Conservation (phyloP, 2,113 vertebrate genomes). For the Melozone crissalis region DNA sequence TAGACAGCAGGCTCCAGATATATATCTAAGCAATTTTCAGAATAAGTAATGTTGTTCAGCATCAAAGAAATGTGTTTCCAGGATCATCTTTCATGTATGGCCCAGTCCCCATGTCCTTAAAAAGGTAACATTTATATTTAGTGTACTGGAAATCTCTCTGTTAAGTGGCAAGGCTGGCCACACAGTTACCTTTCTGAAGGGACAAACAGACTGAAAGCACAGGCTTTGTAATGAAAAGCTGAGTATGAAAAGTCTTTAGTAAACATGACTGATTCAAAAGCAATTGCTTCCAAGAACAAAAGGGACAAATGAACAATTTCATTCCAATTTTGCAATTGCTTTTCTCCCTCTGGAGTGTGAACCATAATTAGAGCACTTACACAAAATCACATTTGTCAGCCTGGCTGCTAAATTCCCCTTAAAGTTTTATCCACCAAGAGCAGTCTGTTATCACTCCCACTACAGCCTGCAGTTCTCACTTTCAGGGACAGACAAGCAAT, state of each 20-base stretch:
- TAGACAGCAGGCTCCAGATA: neutral
- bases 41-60: neutral
- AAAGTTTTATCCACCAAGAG: slow-evolving; percentile 34
- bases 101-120: neutral
- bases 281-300: slow-evolving; percentile 46
- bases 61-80: neutral
- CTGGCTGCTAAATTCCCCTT: slow-evolving; percentile 11
- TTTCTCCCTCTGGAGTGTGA: slow-evolving; percentile 32
- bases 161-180: neutral
- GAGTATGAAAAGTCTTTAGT: neutral
- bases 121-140: neutral
- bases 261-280: slow-evolving; percentile 28
- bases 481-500: slow-evolving; percentile 7
- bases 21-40: neutral
- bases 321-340: slow-evolving; percentile 25
- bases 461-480: neutral
- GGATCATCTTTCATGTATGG: neutral
- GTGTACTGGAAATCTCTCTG: neutral
- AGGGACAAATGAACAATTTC: slow-evolving; percentile 45
- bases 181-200: neutral
- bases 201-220: neutral
- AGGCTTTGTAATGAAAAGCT: neutral
- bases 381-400: slow-evolving; percentile 53
- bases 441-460: slow-evolving; percentile 20
- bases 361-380: slow-evolving; percentile 41